A percentile compares a stretch with the other conserved stretches of the same genome.
Conservation (phyloP, 2,797 vertebrate genomes). For the Hemitrygon akajei region DNA sequence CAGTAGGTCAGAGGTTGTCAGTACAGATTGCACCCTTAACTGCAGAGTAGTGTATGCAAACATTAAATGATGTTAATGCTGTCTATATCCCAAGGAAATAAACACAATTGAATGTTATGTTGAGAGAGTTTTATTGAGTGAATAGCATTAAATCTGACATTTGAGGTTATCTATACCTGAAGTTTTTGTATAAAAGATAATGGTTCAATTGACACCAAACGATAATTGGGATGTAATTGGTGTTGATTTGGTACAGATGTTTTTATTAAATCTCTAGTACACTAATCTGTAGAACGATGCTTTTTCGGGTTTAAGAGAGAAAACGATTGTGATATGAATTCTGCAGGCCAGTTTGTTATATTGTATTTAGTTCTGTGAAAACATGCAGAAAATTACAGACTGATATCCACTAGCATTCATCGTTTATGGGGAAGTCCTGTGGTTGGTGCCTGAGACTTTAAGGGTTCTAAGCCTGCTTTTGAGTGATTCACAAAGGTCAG, state of each 20-base stretch:
- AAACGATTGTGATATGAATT: background rate
- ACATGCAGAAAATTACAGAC: conserved; percentile 8
- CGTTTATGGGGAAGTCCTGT: background rate
- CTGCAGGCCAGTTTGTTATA: background rate
- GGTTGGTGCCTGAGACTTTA: background rate
- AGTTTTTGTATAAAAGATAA: too few relatives aligned
- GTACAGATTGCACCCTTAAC: background rate
- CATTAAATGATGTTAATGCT: too few relatives aligned
- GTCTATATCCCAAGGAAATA: too few relatives aligned
- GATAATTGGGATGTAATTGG: background rate
- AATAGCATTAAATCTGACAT: too few relatives aligned
- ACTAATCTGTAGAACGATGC: background rate
- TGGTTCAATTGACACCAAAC: too few relatives aligned
- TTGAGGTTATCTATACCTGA: too few relatives aligned
- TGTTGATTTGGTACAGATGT: background rate
- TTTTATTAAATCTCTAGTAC: background rate
- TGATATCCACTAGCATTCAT: background rate
- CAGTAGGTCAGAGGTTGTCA: background rate
- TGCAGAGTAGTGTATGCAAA: too few relatives aligned
- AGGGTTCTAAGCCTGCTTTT: background rate
- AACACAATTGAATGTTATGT: too few relatives aligned
- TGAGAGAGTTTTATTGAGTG: too few relatives aligned
- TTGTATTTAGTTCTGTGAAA: background rate
- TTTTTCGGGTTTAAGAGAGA: background rate
- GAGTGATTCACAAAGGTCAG: background rate